Percentiles rank a stretch among this genome's conserved stretches.
phyloP scores from a whole-genome alignment of 2,888 invertebrate genomes.

The Hetaerina titia region DNA sequence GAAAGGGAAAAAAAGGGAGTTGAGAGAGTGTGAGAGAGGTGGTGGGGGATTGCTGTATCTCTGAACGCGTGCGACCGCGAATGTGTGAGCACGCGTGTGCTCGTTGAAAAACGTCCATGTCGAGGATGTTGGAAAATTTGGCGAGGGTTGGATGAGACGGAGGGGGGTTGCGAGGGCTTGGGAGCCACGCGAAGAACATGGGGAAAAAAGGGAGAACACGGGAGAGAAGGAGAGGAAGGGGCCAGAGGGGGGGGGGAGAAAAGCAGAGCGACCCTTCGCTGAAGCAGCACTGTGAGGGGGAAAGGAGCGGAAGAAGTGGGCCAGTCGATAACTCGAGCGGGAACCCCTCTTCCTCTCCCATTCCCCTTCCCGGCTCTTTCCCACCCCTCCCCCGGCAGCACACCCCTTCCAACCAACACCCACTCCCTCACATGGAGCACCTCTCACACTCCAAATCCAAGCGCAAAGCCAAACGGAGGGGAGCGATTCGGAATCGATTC shows the following conservation, averaged over 20 bases:
- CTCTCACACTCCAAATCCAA: not conserved
- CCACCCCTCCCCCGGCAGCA: not conserved
- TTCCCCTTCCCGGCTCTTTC: not conserved
- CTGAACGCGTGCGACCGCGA: no score
- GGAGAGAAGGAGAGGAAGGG: not conserved
- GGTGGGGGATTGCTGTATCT: no score
- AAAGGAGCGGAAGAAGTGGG: conserved; percentile 58
- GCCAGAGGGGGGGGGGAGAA: not conserved
- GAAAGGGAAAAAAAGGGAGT: no score
- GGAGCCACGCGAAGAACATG: not conserved
- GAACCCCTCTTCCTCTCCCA: not conserved
- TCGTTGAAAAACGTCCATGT: not conserved
- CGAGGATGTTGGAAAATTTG: not conserved
- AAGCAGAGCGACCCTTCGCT: not conserved
- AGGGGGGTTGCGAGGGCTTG: no score
- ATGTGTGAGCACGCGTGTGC: not conserved
- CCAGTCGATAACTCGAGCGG: conserved; percentile 60
- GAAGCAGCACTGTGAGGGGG: conserved; percentile 35
- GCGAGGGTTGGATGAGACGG: not conserved
- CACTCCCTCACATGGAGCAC: not conserved
- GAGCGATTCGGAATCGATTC: no score
- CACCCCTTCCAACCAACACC: not conserved
- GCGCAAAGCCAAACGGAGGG: no score
- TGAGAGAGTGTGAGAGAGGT: not conserved
- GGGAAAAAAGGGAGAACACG: not conserved